Conservation (phyloP, 2,797 vertebrate genomes). For the Cygnus olor region DNA sequence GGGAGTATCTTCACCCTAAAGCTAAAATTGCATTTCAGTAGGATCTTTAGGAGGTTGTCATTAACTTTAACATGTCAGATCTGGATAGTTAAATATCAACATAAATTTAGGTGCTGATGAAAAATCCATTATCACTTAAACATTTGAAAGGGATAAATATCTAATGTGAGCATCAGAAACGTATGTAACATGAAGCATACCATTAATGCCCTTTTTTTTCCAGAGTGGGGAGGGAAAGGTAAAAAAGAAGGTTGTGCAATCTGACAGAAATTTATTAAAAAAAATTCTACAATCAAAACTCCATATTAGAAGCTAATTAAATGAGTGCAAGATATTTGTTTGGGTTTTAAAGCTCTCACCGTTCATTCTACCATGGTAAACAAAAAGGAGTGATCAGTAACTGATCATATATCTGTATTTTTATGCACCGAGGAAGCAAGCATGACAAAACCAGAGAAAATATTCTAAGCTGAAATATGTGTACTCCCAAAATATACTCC, state of each 20-base stretch:
- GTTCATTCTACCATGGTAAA: neutral
- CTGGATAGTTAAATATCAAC: neutral
- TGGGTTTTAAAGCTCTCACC: neutral
- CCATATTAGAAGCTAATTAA: neutral
- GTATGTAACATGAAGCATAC: fast-evolving
- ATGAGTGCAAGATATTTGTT: neutral
- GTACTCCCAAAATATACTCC: neutral
- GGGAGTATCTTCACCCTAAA: neutral
- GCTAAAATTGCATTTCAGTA: neutral
- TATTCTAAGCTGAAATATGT: neutral
- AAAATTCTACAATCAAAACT: neutral
- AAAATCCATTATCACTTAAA: neutral
- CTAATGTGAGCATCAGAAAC: neutral
- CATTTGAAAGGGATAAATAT: neutral
- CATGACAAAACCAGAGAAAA: neutral
- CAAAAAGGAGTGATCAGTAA: neutral
- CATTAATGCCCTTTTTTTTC: neutral
- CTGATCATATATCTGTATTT: neutral
- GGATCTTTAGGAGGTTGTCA: neutral
- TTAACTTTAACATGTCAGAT: neutral
- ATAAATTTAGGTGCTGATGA: neutral
- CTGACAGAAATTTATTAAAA: neutral
- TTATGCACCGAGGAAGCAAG: neutral
- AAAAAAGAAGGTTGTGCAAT: fast-evolving
- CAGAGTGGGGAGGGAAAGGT: neutral